Conservation (phyloP, 2,888 invertebrate species). For the Agrochola circellaris region DNA sequence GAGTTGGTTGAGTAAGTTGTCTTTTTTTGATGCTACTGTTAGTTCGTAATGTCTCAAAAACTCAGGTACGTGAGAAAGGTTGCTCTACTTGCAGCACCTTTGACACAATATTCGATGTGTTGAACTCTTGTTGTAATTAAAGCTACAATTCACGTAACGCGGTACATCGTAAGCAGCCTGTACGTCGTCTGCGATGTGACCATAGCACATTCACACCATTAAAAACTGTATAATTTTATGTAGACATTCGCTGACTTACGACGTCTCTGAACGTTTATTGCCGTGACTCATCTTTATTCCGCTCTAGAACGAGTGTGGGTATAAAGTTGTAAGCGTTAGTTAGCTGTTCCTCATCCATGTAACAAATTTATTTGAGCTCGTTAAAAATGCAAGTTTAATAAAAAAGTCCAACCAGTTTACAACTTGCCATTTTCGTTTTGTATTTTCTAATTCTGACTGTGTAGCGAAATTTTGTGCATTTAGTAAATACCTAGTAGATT, state of each 20-base stretch:
- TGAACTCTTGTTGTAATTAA: slow-evolving; percentile 82
- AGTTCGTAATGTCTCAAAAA: slow-evolving; percentile 58
- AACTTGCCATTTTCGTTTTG: slow-evolving; percentile 36
- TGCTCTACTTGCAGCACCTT: slow-evolving; percentile 77
- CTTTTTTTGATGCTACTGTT: slow-evolving; percentile 56
- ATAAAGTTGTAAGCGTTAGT: slow-evolving; percentile 56
- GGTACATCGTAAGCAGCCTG: slow-evolving; percentile 64
- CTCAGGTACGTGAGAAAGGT: slow-evolving; percentile 77
- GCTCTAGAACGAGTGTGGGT: slow-evolving; percentile 58
- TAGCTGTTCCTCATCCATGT: slow-evolving; percentile 55
- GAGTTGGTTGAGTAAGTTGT: slow-evolving; percentile 32
- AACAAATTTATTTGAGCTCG: slow-evolving; percentile 56
- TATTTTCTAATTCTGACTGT: slow-evolving; percentile 35
- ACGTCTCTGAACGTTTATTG: slow-evolving; percentile 67
- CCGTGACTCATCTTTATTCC: slow-evolving; percentile 77
- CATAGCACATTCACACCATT: slow-evolving; percentile 79
- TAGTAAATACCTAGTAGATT: slow-evolving; percentile 6
- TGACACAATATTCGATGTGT: slow-evolving; percentile 79
- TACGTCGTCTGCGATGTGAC: slow-evolving; percentile 69
- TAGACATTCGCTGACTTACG: slow-evolving; percentile 63
- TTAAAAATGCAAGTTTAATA: slow-evolving; percentile 49
- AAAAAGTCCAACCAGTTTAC: slow-evolving; percentile 52
- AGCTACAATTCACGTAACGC: slow-evolving; percentile 73
- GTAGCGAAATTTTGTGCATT: slow-evolving; percentile 1
- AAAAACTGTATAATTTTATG: slow-evolving; percentile 76